Evolutionary conservation across 2,888 invertebrate species (phyloP).

Genomic region (Tanaodytes sp.): DNA sequence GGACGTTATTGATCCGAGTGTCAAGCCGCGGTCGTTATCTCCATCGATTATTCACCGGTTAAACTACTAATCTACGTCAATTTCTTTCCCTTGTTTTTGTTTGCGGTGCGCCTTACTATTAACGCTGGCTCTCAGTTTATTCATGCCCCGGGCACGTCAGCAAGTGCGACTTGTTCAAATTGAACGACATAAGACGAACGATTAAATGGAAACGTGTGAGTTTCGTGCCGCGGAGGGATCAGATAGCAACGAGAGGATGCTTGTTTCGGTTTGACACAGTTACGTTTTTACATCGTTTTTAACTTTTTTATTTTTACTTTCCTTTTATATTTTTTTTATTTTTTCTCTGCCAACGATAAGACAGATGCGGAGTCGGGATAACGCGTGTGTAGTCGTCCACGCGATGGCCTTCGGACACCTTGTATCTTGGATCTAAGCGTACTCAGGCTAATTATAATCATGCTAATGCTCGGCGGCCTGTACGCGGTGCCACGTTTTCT

Average conservation of each 20-base stretch:
- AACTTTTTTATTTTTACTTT: no score
- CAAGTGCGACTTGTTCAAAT: conserved; percentile 46
- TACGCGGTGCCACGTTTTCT: conserved; percentile 49
- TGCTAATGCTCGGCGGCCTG: conserved; percentile 70
- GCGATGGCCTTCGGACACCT: conserved; percentile 60
- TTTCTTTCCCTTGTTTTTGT: conserved; percentile 25
- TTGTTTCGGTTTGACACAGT: no score
- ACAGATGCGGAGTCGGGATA: conserved; percentile 55
- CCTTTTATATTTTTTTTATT: no score
- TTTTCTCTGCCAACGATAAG: no score
- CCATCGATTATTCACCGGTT: no score
- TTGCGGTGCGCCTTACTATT: conserved; percentile 23
- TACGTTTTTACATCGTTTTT: no score
- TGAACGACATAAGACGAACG: conserved; percentile 35
- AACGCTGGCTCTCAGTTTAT: conserved; percentile 40
- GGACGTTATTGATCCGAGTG: no score
- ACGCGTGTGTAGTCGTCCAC: conserved; percentile 56
- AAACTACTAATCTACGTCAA: conserved; percentile 19
- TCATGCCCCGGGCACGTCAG: conserved; percentile 31
- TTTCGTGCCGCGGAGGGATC: no score
- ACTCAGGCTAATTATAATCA: conserved; percentile 74
- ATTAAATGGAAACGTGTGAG: no score
- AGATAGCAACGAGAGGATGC: no score
- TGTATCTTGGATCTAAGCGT: conserved; percentile 71
- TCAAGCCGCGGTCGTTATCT: no score